Base-by-base conservation (phyloP, 2,113 vertebrate genomes). In the Colinus virginianus region DNA sequence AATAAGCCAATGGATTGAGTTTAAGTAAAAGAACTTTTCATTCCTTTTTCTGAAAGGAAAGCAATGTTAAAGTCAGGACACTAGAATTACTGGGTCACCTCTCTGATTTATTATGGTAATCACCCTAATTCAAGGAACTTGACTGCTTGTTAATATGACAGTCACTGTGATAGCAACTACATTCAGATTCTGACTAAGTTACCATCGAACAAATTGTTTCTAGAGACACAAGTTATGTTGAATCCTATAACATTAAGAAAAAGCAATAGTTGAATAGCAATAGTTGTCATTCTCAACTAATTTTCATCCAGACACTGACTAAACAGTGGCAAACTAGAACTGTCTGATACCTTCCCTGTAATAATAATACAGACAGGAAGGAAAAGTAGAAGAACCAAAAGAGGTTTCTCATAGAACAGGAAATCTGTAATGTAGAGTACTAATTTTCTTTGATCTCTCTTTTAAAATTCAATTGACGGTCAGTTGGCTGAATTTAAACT, bases 381-480 rank as follows among this genome's bases (percentile, higher is more conserved):
- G 11, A 34, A 95, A 87, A 78, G 53, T 30, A 58, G 16, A 66
- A 34, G 72, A 2, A 8, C 36, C 76, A 87, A 62, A 91, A 91
- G 25, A 28, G 36, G 7, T 90, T 93, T 87, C 74, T 79, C n/a
- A 46, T 42, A 74, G 71, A 93, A 88, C 71, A 7, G 22, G 59
- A 94, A 89, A 77, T 18, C 38, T 90, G 49, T 23, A 90, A 68
- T 53, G 72, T 0, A 58, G 26, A 89, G 28, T 34, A 76, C 8
- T 62, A 69, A 79, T 90, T 86, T 90, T 89, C 58, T 82, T 94
- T 92, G 90, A 87, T 93, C 70, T 88, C 95, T 84, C 86, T 74
- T 72, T 81, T 76, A 88, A 76, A 38, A 51, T 72, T 90, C 59
- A 83, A 48, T 68, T 87, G 62, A 58, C 0, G 36, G 81, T 90